phyloP scores from a whole-genome alignment of 2,888 invertebrate genomes.

The Gryllus longicercus region DNA sequence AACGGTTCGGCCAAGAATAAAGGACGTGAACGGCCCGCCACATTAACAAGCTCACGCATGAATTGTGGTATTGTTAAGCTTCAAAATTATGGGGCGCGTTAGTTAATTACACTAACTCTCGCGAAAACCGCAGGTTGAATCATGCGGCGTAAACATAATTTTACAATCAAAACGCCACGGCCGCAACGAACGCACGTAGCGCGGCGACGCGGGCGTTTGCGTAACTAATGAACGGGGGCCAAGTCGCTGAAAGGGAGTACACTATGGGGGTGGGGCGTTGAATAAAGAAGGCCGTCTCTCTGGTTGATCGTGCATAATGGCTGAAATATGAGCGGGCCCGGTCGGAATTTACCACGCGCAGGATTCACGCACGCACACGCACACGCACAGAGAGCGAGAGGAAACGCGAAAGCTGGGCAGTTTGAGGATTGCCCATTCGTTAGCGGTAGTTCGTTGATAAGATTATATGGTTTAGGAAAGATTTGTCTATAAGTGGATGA shows the following conservation, averaged over 20 bases:
- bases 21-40: not conserved
- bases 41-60: constrained; percentile 17
- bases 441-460: too few species aligned
- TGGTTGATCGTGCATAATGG: too few species aligned
- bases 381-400: too few species aligned
- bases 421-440: too few species aligned
- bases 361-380: too few species aligned
- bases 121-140: constrained; percentile 17
- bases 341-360: too few species aligned
- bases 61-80: constrained; percentile 17
- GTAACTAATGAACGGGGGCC: not conserved
- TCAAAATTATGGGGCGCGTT: constrained; percentile 6
- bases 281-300: not conserved
- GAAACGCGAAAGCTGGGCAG: too few species aligned
- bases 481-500: too few species aligned
- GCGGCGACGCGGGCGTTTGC: not conserved
- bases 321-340: too few species aligned
- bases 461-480: too few species aligned
- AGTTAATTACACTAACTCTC: constrained; percentile 4
- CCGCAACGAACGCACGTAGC: not conserved
- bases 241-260: not conserved
- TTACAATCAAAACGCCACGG: not conserved
- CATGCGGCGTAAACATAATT: constrained; percentile 6
- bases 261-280: not conserved
- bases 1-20: not conserved